Percentiles rank a stretch among this genome's conserved stretches.
phyloP scores from a whole-genome alignment of 2,113 vertebrate genomes.

The Tachycineta bicolor region DNA sequence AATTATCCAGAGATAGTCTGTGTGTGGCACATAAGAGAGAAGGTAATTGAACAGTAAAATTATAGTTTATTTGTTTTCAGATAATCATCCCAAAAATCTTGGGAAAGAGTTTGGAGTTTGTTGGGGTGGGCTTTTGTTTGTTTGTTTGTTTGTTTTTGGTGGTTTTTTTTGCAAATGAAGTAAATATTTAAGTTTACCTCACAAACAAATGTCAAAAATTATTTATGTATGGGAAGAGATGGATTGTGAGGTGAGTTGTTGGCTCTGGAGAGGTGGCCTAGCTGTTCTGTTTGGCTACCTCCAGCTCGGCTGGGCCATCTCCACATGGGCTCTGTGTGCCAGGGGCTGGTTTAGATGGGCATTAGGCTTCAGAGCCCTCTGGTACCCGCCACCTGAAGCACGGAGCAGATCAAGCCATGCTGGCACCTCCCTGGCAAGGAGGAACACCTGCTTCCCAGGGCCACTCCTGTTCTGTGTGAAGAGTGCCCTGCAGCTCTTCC shows the following conservation, averaged over 20 bases:
- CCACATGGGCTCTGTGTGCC: rapidly evolving
- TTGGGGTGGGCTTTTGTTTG: background rate
- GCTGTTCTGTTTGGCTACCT: background rate
- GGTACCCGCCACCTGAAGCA: background rate
- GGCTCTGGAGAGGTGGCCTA: background rate
- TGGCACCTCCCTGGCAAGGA: background rate
- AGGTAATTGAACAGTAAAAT: background rate
- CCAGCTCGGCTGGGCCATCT: background rate
- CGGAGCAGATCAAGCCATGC: background rate
- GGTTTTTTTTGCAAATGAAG: background rate
- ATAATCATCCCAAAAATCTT: background rate
- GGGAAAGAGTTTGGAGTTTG: background rate
- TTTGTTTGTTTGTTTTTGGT: background rate
- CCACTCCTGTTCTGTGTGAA: background rate
- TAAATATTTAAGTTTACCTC: background rate
- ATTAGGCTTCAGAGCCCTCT: background rate
- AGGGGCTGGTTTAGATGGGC: background rate
- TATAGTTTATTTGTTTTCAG: background rate
- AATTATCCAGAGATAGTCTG: background rate
- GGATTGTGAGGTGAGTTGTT: background rate
- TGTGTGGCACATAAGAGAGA: background rate
- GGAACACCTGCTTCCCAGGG: background rate
- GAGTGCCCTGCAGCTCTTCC: background rate
- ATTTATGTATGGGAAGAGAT: background rate
- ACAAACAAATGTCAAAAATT: background rate